Percentiles rank a stretch among this genome's conserved stretches.
These are phyloP conservation scores for Zosterops japonicus DNA, from an alignment of 2,113 vertebrate species.

Conservation along the genomic window DNA sequence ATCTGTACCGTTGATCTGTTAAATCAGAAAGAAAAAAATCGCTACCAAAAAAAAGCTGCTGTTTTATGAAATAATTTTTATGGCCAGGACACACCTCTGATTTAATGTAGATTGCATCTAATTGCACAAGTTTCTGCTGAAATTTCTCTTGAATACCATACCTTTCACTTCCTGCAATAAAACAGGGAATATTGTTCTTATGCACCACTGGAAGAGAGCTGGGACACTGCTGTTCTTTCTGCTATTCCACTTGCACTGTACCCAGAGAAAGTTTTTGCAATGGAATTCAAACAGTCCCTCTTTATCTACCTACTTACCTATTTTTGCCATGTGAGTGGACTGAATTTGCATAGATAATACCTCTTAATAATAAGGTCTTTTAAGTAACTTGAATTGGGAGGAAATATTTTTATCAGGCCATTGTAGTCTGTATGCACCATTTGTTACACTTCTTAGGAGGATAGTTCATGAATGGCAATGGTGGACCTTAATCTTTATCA, in stretches of 20 bases:
- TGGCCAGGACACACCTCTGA: neutral
- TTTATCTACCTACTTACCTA: neutral
- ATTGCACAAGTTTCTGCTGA: neutral
- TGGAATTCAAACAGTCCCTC: neutral
- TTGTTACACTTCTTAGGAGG: neutral
- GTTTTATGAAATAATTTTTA: neutral
- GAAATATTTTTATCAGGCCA: neutral
- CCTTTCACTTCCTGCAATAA: neutral
- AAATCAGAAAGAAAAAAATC: neutral
- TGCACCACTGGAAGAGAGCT: neutral
- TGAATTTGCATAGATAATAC: neutral
- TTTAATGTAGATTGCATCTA: neutral
- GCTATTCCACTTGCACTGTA: neutral
- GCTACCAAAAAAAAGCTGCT: neutral
- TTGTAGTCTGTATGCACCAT: neutral
- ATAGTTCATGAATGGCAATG: neutral
- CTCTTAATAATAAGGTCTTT: neutral
- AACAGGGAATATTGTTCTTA: neutral
- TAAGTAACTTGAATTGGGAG: neutral
- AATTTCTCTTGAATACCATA: neutral
- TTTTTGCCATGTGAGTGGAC: neutral
- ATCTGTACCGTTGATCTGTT: neutral
- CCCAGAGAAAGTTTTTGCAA: neutral
- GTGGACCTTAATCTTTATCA: neutral
- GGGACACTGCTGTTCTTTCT: neutral